phyloP scores from a whole-genome alignment of 2,113 vertebrate species.

The Indicator maculatus region DNA sequence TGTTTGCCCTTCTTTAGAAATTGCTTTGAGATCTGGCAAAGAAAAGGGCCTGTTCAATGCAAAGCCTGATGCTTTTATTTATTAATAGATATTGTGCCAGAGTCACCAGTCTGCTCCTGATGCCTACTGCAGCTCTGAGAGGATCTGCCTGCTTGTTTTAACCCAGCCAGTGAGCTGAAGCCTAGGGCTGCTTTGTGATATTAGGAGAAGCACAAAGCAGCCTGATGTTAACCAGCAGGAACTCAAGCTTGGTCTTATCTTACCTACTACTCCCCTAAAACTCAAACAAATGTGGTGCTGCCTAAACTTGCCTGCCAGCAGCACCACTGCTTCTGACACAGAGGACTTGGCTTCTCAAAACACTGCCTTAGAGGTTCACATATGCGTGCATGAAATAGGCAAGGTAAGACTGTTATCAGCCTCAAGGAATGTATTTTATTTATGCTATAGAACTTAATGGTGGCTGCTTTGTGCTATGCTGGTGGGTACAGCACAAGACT shows the following conservation, averaged over 20 bases:
- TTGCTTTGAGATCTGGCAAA: slow-evolving; percentile 51
- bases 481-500: neutral
- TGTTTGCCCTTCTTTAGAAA: slow-evolving; percentile 47
- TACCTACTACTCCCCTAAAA: neutral
- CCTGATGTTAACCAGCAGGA: slow-evolving; percentile 44
- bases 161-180: neutral
- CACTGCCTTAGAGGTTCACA: neutral
- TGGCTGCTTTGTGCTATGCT: neutral
- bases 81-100: slow-evolving; percentile 55
- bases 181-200: neutral
- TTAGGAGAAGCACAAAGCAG: neutral
- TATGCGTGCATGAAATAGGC: neutral
- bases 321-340: neutral
- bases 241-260: neutral
- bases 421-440: neutral
- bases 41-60: slow-evolving; percentile 50
- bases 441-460: neutral
- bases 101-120: slow-evolving; percentile 49
- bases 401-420: neutral
- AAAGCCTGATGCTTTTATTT: slow-evolving; percentile 58
- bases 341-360: neutral
- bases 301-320: neutral
- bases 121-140: neutral
- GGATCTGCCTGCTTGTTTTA: slow-evolving; percentile 10
- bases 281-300: neutral